phyloP scores from a whole-genome alignment of 53 echinoderm and acorn worm genomes.

The Stichopus horrens region DNA sequence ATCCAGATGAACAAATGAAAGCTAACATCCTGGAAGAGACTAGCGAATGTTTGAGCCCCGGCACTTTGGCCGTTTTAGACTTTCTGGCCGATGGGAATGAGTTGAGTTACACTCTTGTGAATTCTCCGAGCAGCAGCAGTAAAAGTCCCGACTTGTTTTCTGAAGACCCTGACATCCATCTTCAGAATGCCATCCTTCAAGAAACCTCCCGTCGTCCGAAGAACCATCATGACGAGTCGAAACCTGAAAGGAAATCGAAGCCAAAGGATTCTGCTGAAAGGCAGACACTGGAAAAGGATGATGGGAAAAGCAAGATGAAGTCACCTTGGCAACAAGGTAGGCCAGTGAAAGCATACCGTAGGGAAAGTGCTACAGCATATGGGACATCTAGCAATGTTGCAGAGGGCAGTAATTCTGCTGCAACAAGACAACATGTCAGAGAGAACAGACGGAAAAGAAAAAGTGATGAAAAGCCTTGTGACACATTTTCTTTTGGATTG shows the following conservation, averaged over 20 bases:
- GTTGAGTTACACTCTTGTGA: constrained; percentile 36
- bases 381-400: not conserved
- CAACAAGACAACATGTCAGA: not conserved
- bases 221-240: not conserved
- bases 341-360: not conserved
- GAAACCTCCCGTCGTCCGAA: not conserved
- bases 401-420: not conserved
- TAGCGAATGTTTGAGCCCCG: constrained; percentile 70
- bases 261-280: not conserved
- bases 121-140: constrained; percentile 1
- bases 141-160: constrained; percentile 36
- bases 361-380: not conserved
- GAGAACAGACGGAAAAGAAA: constrained; percentile 10
- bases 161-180: constrained; percentile 16
- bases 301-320: not conserved
- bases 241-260: not conserved
- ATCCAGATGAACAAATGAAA: not conserved
- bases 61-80: constrained; percentile 86
- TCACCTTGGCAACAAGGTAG: not conserved
- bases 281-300: not conserved
- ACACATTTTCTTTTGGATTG: not conserved
- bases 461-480: constrained; percentile 23
- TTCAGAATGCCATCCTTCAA: not conserved
- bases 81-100: constrained; percentile 78
- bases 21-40: constrained; percentile 8